phyloP scores from a whole-genome alignment of 2,888 invertebrate genomes.

The Allophyes oxyacanthae region DNA sequence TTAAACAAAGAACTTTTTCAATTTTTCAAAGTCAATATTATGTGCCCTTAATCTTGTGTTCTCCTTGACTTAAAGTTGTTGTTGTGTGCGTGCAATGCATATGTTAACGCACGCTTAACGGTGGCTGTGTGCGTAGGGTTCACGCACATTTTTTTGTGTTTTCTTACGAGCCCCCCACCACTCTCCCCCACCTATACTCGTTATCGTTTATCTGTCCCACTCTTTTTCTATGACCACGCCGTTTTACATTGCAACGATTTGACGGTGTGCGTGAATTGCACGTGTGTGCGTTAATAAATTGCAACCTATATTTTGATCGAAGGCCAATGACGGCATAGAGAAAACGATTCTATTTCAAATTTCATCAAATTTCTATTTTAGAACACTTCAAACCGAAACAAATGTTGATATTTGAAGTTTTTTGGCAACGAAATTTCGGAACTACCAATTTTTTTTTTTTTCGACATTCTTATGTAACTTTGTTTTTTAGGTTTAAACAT shows the following conservation, averaged over 20 bases:
- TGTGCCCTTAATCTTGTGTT: conserved; percentile 79
- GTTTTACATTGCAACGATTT: conserved; percentile 62
- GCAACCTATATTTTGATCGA: conserved; percentile 88
- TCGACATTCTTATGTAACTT: no score
- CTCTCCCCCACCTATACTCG: conserved; percentile 79
- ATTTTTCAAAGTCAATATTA: conserved; percentile 61
- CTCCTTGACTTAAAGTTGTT: conserved; percentile 67
- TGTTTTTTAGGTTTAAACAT: not conserved
- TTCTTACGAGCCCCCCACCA: conserved; percentile 80
- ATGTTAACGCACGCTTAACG: conserved; percentile 63
- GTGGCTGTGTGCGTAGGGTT: conserved; percentile 76
- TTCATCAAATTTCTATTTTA: conserved; percentile 33
- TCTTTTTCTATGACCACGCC: conserved; percentile 85
- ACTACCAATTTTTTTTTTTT: not conserved
- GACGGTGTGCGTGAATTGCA: conserved; percentile 70
- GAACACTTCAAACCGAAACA: not conserved
- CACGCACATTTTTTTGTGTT: conserved; percentile 87
- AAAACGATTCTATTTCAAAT: conserved; percentile 60
- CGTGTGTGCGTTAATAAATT: conserved; percentile 84
- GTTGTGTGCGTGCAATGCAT: conserved; percentile 70
- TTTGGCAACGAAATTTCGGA: conserved; percentile 34
- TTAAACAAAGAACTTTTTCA: conserved; percentile 62
- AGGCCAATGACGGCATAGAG: conserved; percentile 81
- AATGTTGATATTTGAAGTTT: conserved; percentile 31
- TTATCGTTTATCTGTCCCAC: conserved; percentile 86